These are phyloP conservation scores for Cotesia vestalis DNA, from an alignment of 1,140 invertebrate species.

Conservation along the genomic window DNA sequence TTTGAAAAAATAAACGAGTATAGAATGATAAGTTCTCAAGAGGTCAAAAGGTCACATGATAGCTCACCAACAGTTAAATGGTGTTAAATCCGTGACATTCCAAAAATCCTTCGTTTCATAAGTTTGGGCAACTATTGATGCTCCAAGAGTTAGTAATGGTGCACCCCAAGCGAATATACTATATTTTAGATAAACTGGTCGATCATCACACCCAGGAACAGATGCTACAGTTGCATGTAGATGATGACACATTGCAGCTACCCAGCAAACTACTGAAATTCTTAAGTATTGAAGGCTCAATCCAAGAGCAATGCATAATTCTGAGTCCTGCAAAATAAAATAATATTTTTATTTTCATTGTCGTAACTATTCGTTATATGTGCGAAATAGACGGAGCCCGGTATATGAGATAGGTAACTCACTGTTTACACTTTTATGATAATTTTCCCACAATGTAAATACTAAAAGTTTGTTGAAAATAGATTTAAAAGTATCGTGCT, in stretches of 20 bases:
- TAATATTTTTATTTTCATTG: not conserved
- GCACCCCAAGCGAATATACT: conserved; percentile 66
- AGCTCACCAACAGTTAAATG: conserved; percentile 65
- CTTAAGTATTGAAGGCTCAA: conserved; percentile 72
- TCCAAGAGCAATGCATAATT: conserved; percentile 71
- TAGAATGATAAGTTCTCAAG: not conserved
- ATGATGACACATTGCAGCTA: conserved; percentile 71
- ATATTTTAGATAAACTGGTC: conserved; percentile 63
- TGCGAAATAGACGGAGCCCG: no score
- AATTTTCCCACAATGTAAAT: no score
- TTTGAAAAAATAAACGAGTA: conserved; percentile 13
- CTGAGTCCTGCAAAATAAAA: conserved; percentile 67
- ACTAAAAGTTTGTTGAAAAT: no score
- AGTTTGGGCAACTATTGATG: conserved; percentile 55
- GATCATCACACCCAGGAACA: conserved; percentile 59
- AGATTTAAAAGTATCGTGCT: no score
- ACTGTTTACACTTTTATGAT: no score
- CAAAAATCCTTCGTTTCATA: conserved; percentile 55
- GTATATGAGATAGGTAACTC: no score
- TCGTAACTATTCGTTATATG: no score
- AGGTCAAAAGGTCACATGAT: conserved; percentile 3
- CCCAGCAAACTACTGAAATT: conserved; percentile 72
- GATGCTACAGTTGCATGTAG: conserved; percentile 64
- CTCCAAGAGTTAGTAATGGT: conserved; percentile 57
- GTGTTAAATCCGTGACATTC: conserved; percentile 57